Evolutionary conservation across 2,797 vertebrate species (phyloP), one percentile per base, ranked within the genome.

Genomic region (Dallia pectoralis): DNA sequence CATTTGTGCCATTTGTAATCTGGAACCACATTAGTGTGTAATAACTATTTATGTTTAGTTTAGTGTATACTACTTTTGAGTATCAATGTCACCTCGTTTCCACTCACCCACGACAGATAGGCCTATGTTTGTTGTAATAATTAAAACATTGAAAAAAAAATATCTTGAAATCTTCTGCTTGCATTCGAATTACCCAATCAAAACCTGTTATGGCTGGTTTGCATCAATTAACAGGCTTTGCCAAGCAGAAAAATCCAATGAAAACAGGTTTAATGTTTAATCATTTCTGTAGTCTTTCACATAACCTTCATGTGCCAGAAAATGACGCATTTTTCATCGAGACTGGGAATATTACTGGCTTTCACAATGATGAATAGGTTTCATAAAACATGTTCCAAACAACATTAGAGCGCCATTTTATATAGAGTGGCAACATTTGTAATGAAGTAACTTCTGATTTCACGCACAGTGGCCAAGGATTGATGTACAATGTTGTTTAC

Each of bases 191-290:
- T 61, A 71, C 78, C 81, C 79, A 76, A 84, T 84, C 75, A 77
- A 6, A 36, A 62, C 65, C 71, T 71, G 76, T 74, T 83, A 80
- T 66, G 72, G 69, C 80, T 85, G 82, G 73, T 82, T 88, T 85
- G 78, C 61, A 80, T 72, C 61, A 68, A 88, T 88, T 88, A 86
- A 80, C 81, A 83, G 70, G 82, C 81, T 87, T 65, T 78, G 32
- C 25, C 0, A 48, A 82, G 86, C 82, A 77, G 82, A 90, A 87
- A 82, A 72, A 85, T 87, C 82, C 82, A 82, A 88, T 85, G 77
- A 77, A 75, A 85, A 86, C 18, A 65, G 87, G 32, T n/a, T 81
- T 65, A 81, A 78, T 79, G 81, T 79, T 81, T 80, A 74, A 85
- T 79, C 73, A 78, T 72, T 64, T 72, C 78, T 77, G 32, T 33